phyloP scores from a whole-genome alignment of 92 coral and sea anemone species.

The Porites lobata region DNA sequence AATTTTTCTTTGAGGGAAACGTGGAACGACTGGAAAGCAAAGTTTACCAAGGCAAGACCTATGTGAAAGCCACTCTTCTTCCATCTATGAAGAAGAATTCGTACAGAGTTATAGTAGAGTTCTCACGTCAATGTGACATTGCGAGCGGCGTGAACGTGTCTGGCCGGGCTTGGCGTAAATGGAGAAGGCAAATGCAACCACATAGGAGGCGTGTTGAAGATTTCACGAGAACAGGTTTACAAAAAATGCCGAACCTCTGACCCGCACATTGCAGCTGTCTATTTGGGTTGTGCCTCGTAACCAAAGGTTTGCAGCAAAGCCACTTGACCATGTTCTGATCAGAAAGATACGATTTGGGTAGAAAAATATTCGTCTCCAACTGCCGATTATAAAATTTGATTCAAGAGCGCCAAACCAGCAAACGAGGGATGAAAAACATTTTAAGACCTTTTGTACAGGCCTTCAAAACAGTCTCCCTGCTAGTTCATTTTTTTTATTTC shows the following conservation, averaged over 20 bases:
- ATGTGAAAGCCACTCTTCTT: slow-evolving; percentile 54
- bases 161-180: slow-evolving; percentile 14
- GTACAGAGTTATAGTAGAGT: slow-evolving; percentile 52
- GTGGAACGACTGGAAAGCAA: too few species aligned
- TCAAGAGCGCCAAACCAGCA: neutral
- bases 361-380: slow-evolving; percentile 48
- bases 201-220: neutral
- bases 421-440: too few species aligned
- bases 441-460: too few species aligned
- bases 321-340: slow-evolving; percentile 36
- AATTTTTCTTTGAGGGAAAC: too few species aligned
- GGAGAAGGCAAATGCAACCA: neutral
- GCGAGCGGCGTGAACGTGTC: slow-evolving; percentile 51
- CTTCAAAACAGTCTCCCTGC: too few species aligned
- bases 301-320: slow-evolving; percentile 53
- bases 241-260: slow-evolving; percentile 45
- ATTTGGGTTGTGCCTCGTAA: slow-evolving; percentile 63
- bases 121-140: slow-evolving; percentile 38
- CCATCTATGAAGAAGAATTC: slow-evolving; percentile 65
- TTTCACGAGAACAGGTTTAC: slow-evolving; percentile 1
- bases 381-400: slow-evolving; percentile 55
- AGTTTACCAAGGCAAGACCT: slow-evolving; percentile 12
- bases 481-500: too few species aligned
- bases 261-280: slow-evolving; percentile 41
- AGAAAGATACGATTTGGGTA: slow-evolving; percentile 53